Base-by-base conservation (phyloP, 2,113 vertebrate species). In the Callospermophilus lateralis region DNA sequence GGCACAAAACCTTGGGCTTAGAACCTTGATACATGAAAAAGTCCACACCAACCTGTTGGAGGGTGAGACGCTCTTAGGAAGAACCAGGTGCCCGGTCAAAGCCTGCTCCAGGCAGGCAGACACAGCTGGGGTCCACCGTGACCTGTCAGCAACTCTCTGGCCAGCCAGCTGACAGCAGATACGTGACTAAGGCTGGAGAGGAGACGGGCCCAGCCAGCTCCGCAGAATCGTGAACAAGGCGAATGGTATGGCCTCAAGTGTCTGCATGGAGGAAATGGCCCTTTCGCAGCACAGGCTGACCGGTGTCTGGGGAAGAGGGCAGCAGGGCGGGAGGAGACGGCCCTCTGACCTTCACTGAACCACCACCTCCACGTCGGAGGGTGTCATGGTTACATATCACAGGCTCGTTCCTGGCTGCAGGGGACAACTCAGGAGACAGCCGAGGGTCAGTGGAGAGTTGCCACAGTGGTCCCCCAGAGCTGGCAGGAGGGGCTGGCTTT, bases 51-150 rank as follows among this genome's bases (percentile, higher is more conserved):
- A 7, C 24, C 32, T 26, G 0, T 12, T 45, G n/a, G 72, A 84
- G 30, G 61, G 51, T 63, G 45, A 37, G 51, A 86, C 5, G 11
- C n/a, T n/a, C 3, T n/a, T 74, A 24, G 19, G 55, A 84, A 93
- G 63, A 67, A 17, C 15, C 1, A 24, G 24, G 11, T 2, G 0
- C 19, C 20, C 26, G 7, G 65, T 6, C 37, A n/a, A 20, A 65
- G 16, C 70, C 34, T 45, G 13, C 30, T 26, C 34, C 17, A 3
- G 34, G 30, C 34, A 76, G 34, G 24, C 65, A 53, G 32, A 12
- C 8, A 24, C 2, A 2, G 0, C 55, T 7, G 6, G 7, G 74
- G 63, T 22, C 9, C 4, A 13, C 73, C 20, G 17, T n/a, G 53
- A 28, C 53, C 37, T 30, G 22, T 15, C 55, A 45, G 76, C 28